Base-by-base conservation (phyloP, 2,888 invertebrate species). In the Cybosia mesomella region DNA sequence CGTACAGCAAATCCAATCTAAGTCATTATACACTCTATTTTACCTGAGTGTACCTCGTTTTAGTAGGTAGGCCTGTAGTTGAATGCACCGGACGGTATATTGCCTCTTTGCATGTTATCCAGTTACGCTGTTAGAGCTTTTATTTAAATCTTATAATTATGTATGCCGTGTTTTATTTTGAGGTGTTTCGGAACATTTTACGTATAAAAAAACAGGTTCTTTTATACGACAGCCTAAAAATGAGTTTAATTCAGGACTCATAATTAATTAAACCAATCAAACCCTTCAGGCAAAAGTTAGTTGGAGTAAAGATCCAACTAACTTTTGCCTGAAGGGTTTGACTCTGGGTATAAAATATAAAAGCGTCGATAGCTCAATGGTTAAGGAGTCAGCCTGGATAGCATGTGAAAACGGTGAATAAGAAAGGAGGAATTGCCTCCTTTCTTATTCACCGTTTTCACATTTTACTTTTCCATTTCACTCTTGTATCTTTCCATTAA, bases 1-100 rank as follows among this genome's bases (percentile, higher is more conserved):
- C 84, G 90, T 77, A 80, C 87, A 84, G 85, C 85, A 84, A 83
- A 87, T 83, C 85, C 87, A 83, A 85, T 85, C 79, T 72, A 82
- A 83, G 74, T 81, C 79, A 82, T 83, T 85, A 81, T 77, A 76
- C 67, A 66, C 71, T 24, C 18, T 58, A 21, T 64, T 75, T 68
- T 73, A 73, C 67, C 15, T 43, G 24, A 58, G 3, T 63, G 59
- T 71, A 70, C 28, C 67, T 69, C 49, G 73, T 76, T 83, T 81
- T 75, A 73, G 80, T 74, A 55, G 63, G 21, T 11, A 53, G 58
- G 62, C 21, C 55, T 79, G 65, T 68, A 73, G 77, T 76, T 82
- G 81, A 83, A 79, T 85, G 86, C 82, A 83, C 76, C 71, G 69
- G 67, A 5, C 74, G 15, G 58, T 70, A 74, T 78, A 70, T 80